Evolutionary conservation across 2,113 vertebrate species (phyloP), one percentile per base, ranked within the genome.

Genomic region (Etheostoma spectabile): DNA sequence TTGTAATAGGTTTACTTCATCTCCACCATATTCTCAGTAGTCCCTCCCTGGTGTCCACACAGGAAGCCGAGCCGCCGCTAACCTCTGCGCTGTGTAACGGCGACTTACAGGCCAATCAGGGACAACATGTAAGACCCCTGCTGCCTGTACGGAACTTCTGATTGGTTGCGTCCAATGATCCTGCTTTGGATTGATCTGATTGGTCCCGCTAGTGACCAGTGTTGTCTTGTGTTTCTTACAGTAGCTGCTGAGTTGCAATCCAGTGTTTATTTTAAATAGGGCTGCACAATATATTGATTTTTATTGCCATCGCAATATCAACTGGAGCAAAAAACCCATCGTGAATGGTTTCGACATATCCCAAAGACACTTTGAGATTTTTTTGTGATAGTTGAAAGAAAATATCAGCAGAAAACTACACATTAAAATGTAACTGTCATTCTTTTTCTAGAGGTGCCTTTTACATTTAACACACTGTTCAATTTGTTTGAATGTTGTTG

Each of bases 61-160:
- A 95, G 93, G 92, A 91, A 48, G 77, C 90, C 73, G 91, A 89
- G 49, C 69, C 62, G 4, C 69, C 59, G 46, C 85, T 76, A 61
- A 80, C 86, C 57, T 77, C 85, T 49, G 53, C 72, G 4, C 80
- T 82, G 64, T 78, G 67, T 84, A 90, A 90, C 62, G 84, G 86
- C 56, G 86, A 84, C 85, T 82, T 89, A 87, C 85, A 89, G 60
- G 72, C 91, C 84, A 77, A 67, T 80, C 86, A 87, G 81, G 84
- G 85, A 84, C 79, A 89, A 87, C 91, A 94, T 86, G 95, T 95
- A 95, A 95, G 95, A 89, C 15, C 19, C 33, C 82, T 48, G 66
- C 86, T 83, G 84, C 83, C 60, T 79, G 62, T 21, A 19, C 59
- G 22, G 42, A 68, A 68, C 70, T 74, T 75, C 46, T 77, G 79